Base-by-base conservation (phyloP, 2,797 vertebrate species). In the Malurus leucopterus region DNA sequence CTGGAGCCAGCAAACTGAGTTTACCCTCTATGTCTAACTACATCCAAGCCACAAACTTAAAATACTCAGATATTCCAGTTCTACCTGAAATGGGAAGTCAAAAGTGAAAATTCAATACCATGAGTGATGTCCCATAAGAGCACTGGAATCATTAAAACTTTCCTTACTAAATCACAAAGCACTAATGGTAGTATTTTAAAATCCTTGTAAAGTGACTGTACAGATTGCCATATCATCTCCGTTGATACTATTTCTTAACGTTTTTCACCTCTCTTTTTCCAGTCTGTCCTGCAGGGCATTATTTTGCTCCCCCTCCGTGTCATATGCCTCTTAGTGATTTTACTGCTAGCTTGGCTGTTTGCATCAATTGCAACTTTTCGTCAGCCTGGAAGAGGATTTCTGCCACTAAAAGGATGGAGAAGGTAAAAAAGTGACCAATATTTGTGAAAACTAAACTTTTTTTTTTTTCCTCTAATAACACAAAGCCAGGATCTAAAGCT, bases 321-420 rank as follows among this genome's bases (percentile, higher is more conserved):
- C 82, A 36, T 97, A 65, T 93, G 98, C 41, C 59, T 99, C 71
- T 76, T 75, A 13, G 77, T 98, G 34, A 84, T 99, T 79, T 85
- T 99, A 50, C 91, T 98, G 93, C 87, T 98, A 77, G 97, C 98
- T 5, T 99, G 99, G 99, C 97, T 98, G 1, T 97, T 98, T 76
- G 96, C 98, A 23, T 90, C 97, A 22, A 50, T 98, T 53, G 98
- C 98, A 90, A 99, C 98, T 57, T 97, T 97, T 71, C 93, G 89
- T 89, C 96, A 95, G 84, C 97, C 97, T 29, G 95, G 97, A 87
- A 98, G 97, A 96, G 97, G 96, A 91, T 94, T 95, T 2, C 96
- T 97, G 69, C 99, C 99, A 1, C 96, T 99, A 91, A 96, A 88
- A 30, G 98, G 98, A 83, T 99, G 99, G 99, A 98, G 98, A 97